Evolutionary conservation across 2,113 vertebrate genomes (phyloP), one percentile per base, ranked within the genome.

Genomic region (Regulus satrapa): DNA sequence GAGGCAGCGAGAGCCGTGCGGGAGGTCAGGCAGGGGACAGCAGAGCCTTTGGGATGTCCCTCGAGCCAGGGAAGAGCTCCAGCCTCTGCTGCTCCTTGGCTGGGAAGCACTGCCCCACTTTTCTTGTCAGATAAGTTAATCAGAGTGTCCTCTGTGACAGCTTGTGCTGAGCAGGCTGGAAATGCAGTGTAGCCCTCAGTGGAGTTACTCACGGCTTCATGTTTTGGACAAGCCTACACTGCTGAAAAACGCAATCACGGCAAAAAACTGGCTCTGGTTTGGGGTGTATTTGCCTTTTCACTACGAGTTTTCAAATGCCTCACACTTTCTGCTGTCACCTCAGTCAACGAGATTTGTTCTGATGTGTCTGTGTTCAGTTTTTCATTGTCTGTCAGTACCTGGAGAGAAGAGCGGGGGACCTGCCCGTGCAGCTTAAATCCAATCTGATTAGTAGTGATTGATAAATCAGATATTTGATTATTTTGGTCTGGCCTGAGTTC

Each of bases 391-490:
- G 24, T 29, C 63, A 83, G 79, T 77, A 49, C 43, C 52, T 52
- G 23, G 46, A 88, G 43, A 78, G 71, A 89, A 72, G 29, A 87
- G 32, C 0, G 0, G 26, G 61, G 49, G 15, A 71, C 40, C 79
- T 81, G 85, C n/a, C 73, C 0, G 0, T 81, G 79, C 67, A 75
- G 40, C 54, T 92, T 49, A 24, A 71, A 67, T 52, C 38, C 48
- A 49, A 40, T 64, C 88, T 86, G 69, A 92, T 92, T 81, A 71
- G 62, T 31, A 84, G 43, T n/a, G 87, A 88, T 94, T 86, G 85
- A 90, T 86, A 95, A 88, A 86, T 90, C 64, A 93, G 49, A 90
- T 88, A 68, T 86, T 95, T 90, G 88, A 81, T 88, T 95, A 43
- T 86, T 92, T 92, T 68, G 34, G 38, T 64, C 81, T 89, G 92